Evolutionary conservation across 1,140 invertebrate species (phyloP), one percentile per base, ranked within the genome.

Genomic region (Paramacrobiotus metropolitanus): DNA sequence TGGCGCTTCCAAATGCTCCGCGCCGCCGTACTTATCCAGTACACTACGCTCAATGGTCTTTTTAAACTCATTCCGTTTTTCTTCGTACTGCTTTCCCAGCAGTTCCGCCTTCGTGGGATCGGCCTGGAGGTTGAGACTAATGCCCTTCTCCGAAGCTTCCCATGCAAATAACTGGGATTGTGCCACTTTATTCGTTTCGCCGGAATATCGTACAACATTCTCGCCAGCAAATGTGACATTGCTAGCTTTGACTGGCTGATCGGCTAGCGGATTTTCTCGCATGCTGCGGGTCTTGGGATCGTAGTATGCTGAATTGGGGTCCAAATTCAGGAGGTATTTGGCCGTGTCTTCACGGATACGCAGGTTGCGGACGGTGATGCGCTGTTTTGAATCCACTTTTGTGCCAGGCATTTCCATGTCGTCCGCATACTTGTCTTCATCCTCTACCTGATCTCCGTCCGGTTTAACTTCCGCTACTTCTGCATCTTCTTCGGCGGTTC

Each of bases 241-340:
- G 2, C 29, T 1, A n/a, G 34, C 44, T 59, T 30, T 31, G 59
- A 28, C 31, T 21, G 9, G 44, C 29, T 15, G n/a, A 1, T 45
- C 21, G 44, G 18, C 4, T 24, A 20, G 44, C 2, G 94, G 94
- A 78, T 98, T 95, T 68, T 95, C 93, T 62, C 94, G 81, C 95
- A 99, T 99, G 0, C 93, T 89, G 62, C 94, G 77, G 0, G 92
- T 95, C 76, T 99, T 97, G 0, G 92, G 92, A 76, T 99, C 95
- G 75, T 99, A 99, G 73, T 95, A 96, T 0, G 94, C 92, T 0
- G 92, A 96, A 70, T 93, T 92, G 0, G 86, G 83, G 76, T 98
- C 91, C 64, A 99, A 78, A 75, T 98, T 98, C 48, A 92, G 77
- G 48, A 99, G 75, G 77, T 99, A 99, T 76, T 97, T 98, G 0